Base-by-base conservation (phyloP, 2,888 invertebrate species). In the Rambutsinella grinnellia region DNA sequence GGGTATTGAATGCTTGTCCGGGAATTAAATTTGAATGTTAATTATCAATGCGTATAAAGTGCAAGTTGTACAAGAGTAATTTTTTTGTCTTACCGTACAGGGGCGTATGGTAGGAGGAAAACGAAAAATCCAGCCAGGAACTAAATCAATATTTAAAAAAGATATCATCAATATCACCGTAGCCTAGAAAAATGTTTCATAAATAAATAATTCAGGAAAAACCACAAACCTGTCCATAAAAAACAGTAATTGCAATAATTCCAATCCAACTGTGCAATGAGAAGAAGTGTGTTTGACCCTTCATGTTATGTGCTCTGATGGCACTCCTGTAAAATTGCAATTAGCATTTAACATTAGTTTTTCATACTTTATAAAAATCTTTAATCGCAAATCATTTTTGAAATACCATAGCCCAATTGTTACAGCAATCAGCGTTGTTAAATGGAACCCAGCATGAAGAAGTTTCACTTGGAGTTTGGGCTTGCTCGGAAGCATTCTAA, bases 221-320 rank as follows among this genome's bases (percentile, higher is more conserved):
- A 44, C 15, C 15, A 15, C 46, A 5, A 44, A 83, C 83, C 81
- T 83, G 83, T 74, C 78, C 78, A 62, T 82, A 83, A 46, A 80
- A 83, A 19, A 81, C 28, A 3, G 79, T 65, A 54, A 83, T 79
- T 13, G 82, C 79, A 8, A 72, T 66, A 5, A 83, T 54, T 69
- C 83, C 83, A 36, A 83, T 65, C 83, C 83, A 83, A 63, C 82
- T 82, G 70, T 83, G 83, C 26, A 82, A 44, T 2, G 75, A 68
- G 67, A 71, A 81, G 70, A 83, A 81, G 66, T 83, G 79, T 3
- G 72, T 72, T n/a, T 66, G 54, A 8, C 24, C 26, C 26, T 79
- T 81, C 53, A 74, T 26, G 17, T 70, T 74, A 56, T 82, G 82
- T 24, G 68, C 67, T 51, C 71, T 46, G 2, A 80, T 54, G 13